A percentile compares a stretch with the other conserved stretches of the same genome.
Conservation (phyloP, 2,797 vertebrate species). For the Phataginus tetradactyla region DNA sequence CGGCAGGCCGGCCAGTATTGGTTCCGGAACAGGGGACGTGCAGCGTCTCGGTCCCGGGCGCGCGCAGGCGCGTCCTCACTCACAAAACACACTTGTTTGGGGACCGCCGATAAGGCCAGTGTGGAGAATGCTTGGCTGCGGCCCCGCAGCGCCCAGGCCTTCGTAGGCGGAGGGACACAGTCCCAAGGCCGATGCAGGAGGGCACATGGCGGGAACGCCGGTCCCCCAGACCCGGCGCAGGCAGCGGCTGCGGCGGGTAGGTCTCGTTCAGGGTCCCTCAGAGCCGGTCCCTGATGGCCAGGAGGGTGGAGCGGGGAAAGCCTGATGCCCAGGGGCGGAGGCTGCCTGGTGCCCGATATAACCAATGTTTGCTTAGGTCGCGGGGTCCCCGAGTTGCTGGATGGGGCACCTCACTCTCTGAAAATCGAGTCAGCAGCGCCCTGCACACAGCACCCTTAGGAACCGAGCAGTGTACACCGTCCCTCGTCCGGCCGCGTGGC, state of each 20-base stretch:
- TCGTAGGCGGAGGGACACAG: constrained; percentile 5
- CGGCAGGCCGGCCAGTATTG: neutral
- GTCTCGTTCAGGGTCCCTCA: neutral
- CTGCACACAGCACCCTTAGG: neutral
- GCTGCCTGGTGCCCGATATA: neutral
- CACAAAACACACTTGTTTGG: constrained; percentile 48
- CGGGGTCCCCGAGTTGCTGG: neutral
- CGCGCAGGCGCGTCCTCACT: constrained; percentile 57
- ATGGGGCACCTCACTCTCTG: neutral
- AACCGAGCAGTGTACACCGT: neutral
- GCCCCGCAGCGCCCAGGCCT: neutral
- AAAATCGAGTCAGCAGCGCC: neutral
- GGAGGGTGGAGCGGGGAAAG: neutral
- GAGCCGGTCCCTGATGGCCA: neutral
- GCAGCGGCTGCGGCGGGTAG: neutral
- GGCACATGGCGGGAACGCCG: neutral
- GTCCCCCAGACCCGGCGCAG: neutral
- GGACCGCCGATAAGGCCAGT: neutral
- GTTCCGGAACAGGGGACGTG: constrained; percentile 22
- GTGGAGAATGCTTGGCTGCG: neutral
- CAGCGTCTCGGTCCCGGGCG: neutral
- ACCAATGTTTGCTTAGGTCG: neutral
- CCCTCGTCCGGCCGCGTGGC: neutral
- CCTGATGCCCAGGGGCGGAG: neutral
- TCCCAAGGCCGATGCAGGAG: neutral